Percentiles rank a stretch among this genome's conserved stretches.
Conservation (phyloP, 2,888 invertebrate species). For the Caenorhabditis auriculariae region DNA sequence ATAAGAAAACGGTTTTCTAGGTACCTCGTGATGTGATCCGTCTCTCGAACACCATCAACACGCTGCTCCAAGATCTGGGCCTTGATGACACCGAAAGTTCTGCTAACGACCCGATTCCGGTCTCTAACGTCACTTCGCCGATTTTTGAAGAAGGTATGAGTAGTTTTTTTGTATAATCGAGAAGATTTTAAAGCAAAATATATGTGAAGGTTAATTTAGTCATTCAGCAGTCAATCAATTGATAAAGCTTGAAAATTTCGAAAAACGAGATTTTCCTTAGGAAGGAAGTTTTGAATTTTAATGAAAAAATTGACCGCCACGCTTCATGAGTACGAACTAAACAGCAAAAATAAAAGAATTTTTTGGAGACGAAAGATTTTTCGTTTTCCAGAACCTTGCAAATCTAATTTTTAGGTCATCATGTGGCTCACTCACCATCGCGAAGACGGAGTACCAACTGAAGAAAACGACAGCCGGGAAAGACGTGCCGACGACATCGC, state of each 20-base stretch:
- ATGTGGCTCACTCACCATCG: conserved; percentile 69
- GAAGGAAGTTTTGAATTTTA: too few species aligned
- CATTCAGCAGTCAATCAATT: too few species aligned
- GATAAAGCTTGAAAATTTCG: too few species aligned
- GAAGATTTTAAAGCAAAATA: too few species aligned
- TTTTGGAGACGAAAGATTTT: too few species aligned
- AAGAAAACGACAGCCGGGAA: conserved; percentile 94
- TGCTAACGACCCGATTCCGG: conserved; percentile 84
- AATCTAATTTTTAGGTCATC: conserved; percentile 59
- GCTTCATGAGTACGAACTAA: too few species aligned
- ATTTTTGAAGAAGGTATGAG: conserved; percentile 94
- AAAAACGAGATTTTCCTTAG: too few species aligned
- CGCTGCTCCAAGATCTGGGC: conserved; percentile 75
- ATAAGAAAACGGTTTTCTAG: too few species aligned
- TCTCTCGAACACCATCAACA: conserved; percentile 95
- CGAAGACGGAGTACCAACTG: conserved; percentile 81
- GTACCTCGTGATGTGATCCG: conserved; percentile 95
- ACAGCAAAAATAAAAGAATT: too few species aligned
- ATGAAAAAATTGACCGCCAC: too few species aligned
- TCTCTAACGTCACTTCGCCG: conserved; percentile 95
- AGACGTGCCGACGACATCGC: conserved; percentile 98
- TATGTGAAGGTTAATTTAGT: too few species aligned
- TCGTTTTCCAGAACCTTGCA: too few species aligned
- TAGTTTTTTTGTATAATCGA: neutral
- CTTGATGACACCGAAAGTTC: conserved; percentile 70